Base-by-base conservation (phyloP, 2,797 vertebrate species). In the Epinephelus malabaricus region DNA sequence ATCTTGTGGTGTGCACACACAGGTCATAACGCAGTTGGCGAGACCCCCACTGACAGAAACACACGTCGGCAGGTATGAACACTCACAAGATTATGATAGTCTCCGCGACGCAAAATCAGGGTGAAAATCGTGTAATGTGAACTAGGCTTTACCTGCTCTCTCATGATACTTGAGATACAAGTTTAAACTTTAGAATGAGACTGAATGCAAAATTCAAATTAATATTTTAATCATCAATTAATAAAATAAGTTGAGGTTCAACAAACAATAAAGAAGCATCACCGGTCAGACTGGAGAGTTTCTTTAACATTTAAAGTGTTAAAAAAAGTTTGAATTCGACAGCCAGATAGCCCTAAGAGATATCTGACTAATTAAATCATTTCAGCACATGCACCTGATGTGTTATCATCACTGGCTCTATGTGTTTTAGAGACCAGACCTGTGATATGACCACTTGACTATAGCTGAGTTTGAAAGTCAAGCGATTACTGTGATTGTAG, bases 191-290 rank as follows among this genome's bases (percentile, higher is more conserved):
- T 17, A 67, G 13, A 43, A 14, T 4, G 2, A 68, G 54, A 54
- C 60, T n/a, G 59, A 68, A n/a, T 77, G 14, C 13, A 68, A 49
- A 49, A 64, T 54, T 55, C 1, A 3, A 69, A 19, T 55, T 0
- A 27, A 67, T 47, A 67, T 63, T 84, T 83, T 73, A 68, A 79
- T 82, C 8, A 79, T 76, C 27, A 73, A 21, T 75, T 65, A 74
- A 74, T 67, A 69, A 73, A 84, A 81, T 58, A 78, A 45, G 14
- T 34, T 34, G 34, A 34, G 34, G 34, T 75, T 63, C 49, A 62
- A 14, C 34, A 19, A 51, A 47, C 60, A 46, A 45, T 51, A 58
- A 2, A 51, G 15, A 74, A 70, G 11, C 11, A 59, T 40, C n/a
- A 21, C 30, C n/a, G 56, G 53, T 70, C 10, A 60, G 61, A 65